phyloP scores from a whole-genome alignment of 1,140 invertebrate species.

The Polypedilum vanderplanki region DNA sequence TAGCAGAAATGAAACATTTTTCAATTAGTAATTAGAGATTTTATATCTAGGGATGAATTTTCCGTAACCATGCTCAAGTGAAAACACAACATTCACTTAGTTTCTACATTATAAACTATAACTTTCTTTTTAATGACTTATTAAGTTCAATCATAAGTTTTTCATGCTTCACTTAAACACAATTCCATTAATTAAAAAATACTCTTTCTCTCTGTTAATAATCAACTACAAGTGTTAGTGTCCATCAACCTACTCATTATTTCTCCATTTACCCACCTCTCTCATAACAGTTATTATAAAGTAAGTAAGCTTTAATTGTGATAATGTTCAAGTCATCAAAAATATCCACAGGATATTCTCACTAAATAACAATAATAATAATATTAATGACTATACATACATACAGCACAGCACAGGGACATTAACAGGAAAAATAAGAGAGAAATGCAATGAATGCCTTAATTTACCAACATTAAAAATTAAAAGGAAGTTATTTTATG shows the following conservation, averaged over 20 bases:
- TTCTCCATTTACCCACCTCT: no score
- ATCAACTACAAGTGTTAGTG: neutral
- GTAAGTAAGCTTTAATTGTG: neutral
- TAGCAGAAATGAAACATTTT: no score
- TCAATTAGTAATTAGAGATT: no score
- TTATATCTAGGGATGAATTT: no score
- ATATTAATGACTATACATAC: neutral
- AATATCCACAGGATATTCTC: constrained; percentile 4
- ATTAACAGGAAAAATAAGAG: neutral
- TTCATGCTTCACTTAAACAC: neutral
- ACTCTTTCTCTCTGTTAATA: neutral
- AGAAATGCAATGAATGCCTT: neutral
- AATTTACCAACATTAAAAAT: constrained; percentile 22
- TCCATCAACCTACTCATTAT: neutral
- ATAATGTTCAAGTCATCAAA: neutral
- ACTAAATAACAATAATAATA: constrained; percentile 9
- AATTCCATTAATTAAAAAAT: neutral
- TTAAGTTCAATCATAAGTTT: neutral
- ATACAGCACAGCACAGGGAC: neutral
- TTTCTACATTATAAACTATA: no score
- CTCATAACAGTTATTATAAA: neutral
- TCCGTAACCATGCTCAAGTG: no score
- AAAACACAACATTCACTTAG: no score
- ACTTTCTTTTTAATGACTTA: no score
- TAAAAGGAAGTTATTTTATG: constrained; percentile 17